Evolutionary conservation across 1,140 invertebrate genomes (phyloP), one percentile per base, ranked within the genome.

Genomic region (roundworm (Caenorhabditis elegans)): DNA sequence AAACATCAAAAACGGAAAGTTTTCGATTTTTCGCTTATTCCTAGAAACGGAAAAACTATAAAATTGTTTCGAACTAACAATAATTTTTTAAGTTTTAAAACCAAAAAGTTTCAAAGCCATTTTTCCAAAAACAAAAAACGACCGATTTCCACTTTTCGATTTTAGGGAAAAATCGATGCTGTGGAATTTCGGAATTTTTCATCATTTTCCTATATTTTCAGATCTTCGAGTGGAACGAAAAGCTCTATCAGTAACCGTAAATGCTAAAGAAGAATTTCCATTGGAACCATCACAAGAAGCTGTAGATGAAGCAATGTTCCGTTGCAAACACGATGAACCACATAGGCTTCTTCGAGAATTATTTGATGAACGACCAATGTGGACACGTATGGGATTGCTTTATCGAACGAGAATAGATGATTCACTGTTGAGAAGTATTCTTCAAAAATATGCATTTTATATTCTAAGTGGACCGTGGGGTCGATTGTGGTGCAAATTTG

Each of bases 381-480:
- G 88, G 88, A 89, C 85, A 26, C 85, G 88, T 11, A 78, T 84
- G 10, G 88, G 83, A 19, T 78, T 89, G 34, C 13, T 60, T 15
- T 85, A 43, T 46, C 36, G 79, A 48, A 88, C 88, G 11, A 53
- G 82, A 24, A 75, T 89, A 17, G 88, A 89, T 1, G 89, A 90
- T 11, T 60, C 6, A 0, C 15, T 86, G 11, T 86, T 78, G 75
- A 89, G 88, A 84, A 53, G 82, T 22, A 55, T 89, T 8, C 80
- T 89, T 19, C 89, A 86, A 76, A 89, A 89, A 78, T 89, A 85
- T 65, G 88, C 87, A 8, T 89, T 90, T 55, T 89, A 90, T 76
- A 89, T 89, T 51, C 81, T 49, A 19, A 86, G 82, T 49, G 88
- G 88, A 17, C 89, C 88, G 5, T 89, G 88, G 87, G 88, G 88